phyloP scores from a whole-genome alignment of 2,888 invertebrate genomes.

The Portevinia maculata region DNA sequence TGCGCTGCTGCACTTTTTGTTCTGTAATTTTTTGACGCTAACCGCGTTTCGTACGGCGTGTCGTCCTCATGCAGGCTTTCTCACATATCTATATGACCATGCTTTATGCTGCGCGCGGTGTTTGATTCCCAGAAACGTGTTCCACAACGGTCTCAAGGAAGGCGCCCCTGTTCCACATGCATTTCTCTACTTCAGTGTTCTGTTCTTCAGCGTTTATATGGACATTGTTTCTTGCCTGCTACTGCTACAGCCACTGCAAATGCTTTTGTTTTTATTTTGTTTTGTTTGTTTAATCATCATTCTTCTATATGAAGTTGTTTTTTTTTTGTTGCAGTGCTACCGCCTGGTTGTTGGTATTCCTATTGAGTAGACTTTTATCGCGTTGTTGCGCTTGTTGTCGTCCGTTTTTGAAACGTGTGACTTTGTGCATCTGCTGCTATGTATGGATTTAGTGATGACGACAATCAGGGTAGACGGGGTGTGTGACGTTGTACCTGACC shows the following conservation, averaged over 20 bases:
- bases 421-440: slow-evolving; percentile 70
- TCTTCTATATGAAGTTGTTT: slow-evolving; percentile 39
- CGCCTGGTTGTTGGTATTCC: slow-evolving; percentile 71
- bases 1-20: slow-evolving; percentile 54
- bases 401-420: slow-evolving; percentile 73
- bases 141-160: slow-evolving; percentile 73
- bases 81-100: slow-evolving; percentile 71
- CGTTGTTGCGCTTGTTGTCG: slow-evolving; percentile 74
- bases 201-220: slow-evolving; percentile 66
- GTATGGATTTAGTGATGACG: slow-evolving; percentile 69
- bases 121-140: slow-evolving; percentile 74
- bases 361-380: slow-evolving; percentile 68
- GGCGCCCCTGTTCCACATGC: slow-evolving; percentile 74
- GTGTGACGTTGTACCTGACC: slow-evolving; percentile 74
- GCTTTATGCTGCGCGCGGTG: slow-evolving; percentile 70
- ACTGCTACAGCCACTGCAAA: slow-evolving; percentile 26
- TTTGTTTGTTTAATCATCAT: slow-evolving; percentile 26
- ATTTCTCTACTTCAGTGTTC: slow-evolving; percentile 61
- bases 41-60: slow-evolving; percentile 72
- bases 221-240: slow-evolving; percentile 52
- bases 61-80: slow-evolving; percentile 73
- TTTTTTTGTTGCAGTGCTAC: slow-evolving; percentile 51
- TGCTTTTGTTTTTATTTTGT: slow-evolving; percentile 51
- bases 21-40: slow-evolving; percentile 72
- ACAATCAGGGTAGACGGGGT: slow-evolving; percentile 72